phyloP scores from a whole-genome alignment of 2,113 vertebrate genomes.

The Mungos mungo region DNA sequence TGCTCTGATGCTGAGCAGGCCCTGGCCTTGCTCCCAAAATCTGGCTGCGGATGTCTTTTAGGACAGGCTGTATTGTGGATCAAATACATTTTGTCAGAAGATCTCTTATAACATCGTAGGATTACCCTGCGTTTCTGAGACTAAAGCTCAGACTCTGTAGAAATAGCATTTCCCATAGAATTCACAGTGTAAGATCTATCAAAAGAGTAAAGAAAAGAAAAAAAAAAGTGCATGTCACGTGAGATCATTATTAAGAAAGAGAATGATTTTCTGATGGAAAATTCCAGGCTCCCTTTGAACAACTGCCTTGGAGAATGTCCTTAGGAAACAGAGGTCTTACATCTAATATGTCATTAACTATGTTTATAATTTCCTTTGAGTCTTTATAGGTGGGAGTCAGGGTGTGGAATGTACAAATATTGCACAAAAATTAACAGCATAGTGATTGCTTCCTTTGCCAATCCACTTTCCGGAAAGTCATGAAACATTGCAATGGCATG shows the following conservation, averaged over 20 bases:
- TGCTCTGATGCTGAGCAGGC: conserved; percentile 59
- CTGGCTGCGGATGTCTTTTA: not conserved
- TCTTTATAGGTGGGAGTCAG: conserved; percentile 69
- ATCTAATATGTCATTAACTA: conserved; percentile 70
- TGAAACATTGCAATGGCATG: conserved; percentile 56
- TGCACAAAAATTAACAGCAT: conserved; percentile 58
- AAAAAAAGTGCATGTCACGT: conserved; percentile 38
- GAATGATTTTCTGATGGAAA: conserved; percentile 73
- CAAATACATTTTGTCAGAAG: conserved; percentile 65
- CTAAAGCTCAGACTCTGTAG: not conserved
- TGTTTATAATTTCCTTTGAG: conserved; percentile 62
- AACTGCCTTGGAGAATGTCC: conserved; percentile 57
- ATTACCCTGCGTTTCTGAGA: conserved; percentile 34
- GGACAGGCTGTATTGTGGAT: conserved; percentile 28
- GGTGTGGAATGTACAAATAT: conserved; percentile 65
- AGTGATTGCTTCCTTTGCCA: conserved; percentile 59
- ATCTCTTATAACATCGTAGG: conserved; percentile 50
- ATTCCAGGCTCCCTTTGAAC: conserved; percentile 72
- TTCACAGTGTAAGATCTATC: not conserved
- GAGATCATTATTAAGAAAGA: conserved; percentile 60
- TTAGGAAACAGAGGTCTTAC: conserved; percentile 52
- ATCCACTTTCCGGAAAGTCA: conserved; percentile 31
- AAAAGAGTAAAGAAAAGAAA: not conserved
- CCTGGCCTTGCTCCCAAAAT: not conserved
- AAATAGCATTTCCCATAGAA: conserved; percentile 35